Evolutionary conservation across 1,140 invertebrate genomes (phyloP), one percentile per base, ranked within the genome.

Genomic region (Apis dorsata): DNA sequence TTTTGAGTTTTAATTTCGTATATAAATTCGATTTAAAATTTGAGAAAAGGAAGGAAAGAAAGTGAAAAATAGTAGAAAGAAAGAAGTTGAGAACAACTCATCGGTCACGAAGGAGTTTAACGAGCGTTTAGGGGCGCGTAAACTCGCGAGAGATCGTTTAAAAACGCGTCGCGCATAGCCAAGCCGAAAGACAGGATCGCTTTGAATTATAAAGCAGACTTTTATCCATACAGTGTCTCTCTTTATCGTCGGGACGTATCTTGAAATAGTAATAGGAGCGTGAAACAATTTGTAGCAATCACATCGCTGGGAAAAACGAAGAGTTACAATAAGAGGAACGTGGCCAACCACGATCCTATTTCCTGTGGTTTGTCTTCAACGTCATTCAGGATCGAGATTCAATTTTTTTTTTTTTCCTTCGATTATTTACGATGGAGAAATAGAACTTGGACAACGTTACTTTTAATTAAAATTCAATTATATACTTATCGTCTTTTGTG

Each of bases 201-300:
- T 63, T 19, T 59, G 66, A 79, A 79, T 79, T 59, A 59, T 68
- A 70, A 79, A 49, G n/a, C 51, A 59, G 34, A 11, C 55, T 49
- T 73, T 62, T 63, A 80, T 62, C 13, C 69, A 44, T 44, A 49
- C 66, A 12, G 13, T 71, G 57, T 53, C 49, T 49, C 69, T 7
- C 15, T 34, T 63, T 80, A 80, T 80, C 78, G 44, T 21, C 57
- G 34, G 62, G 49, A 72, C 28, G 69, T 62, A 80, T 80, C 78
- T 72, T 34, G 66, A 70, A 72, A 72, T 53, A 80, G 69, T 44
- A 72, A 71, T 71, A 80, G 57, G 63, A n/a, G 69, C 78, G 78
- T 72, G 78, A 80, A 80, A 80, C 69, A 63, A 72, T 80, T 80
- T 73, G 69, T 72, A 73, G 69, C 78, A 62, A 80, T 80, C 59